Percentiles rank a stretch among this genome's conserved stretches.
phyloP scores from a whole-genome alignment of 2,888 invertebrate genomes.

The Aspidiotus destructor region DNA sequence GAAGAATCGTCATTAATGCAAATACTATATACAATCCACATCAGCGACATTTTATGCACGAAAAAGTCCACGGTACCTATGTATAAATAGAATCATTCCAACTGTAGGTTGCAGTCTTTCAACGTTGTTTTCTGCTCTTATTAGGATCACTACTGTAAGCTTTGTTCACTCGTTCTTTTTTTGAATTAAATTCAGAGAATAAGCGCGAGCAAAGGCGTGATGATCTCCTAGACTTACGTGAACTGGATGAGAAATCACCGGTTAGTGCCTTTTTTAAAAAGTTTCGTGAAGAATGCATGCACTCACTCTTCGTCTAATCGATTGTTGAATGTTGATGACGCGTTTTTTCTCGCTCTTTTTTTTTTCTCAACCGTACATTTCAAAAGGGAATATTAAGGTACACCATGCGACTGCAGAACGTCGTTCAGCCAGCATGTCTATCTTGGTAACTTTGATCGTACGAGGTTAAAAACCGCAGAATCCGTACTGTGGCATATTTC shows the following conservation, averaged over 20 bases:
- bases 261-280: constrained; percentile 31
- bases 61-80: too few species aligned
- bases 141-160: background rate
- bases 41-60: too few species aligned
- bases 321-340: constrained; percentile 32
- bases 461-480: constrained; percentile 32
- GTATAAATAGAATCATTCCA: too few species aligned
- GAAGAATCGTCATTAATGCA: too few species aligned
- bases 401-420: constrained; percentile 29
- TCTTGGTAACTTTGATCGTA: constrained; percentile 26
- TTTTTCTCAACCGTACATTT: constrained; percentile 10
- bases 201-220: constrained; percentile 20
- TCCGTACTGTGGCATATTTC: constrained; percentile 32
- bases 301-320: constrained; percentile 18
- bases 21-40: too few species aligned
- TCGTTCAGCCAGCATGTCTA: constrained; percentile 28
- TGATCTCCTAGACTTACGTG: constrained; percentile 31
- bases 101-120: background rate
- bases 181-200: constrained; percentile 19
- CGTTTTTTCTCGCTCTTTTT: constrained; percentile 29
- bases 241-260: constrained; percentile 31
- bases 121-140: background rate
- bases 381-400: constrained; percentile 28
- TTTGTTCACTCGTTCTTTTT: constrained; percentile 5
- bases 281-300: constrained; percentile 28